These are phyloP conservation scores for Choristoneura rosaceana DNA, from an alignment of 2,888 invertebrate species.

Conservation along the genomic window DNA sequence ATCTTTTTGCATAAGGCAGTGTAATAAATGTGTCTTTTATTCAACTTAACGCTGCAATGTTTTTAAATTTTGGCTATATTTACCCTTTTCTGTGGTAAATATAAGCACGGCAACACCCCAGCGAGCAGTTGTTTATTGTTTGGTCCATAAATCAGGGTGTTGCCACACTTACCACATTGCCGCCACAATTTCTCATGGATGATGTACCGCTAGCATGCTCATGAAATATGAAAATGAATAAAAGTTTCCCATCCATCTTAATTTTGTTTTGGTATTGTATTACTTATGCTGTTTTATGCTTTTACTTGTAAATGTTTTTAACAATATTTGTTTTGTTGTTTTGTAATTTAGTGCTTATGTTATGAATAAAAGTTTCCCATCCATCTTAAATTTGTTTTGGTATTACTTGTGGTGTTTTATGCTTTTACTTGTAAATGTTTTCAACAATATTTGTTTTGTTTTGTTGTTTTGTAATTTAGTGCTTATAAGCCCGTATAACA, in stretches of 20 bases:
- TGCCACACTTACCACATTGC: conserved; percentile 16
- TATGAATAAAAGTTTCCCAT: not conserved
- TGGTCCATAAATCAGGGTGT: conserved; percentile 17
- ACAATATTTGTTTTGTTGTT: too few relatives aligned
- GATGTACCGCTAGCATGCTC: conserved; percentile 9
- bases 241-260: not conserved
- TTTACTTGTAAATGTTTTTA: too few relatives aligned
- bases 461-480: too few relatives aligned
- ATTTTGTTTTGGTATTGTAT: not conserved
- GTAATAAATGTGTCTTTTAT: too few relatives aligned
- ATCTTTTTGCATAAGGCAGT: too few relatives aligned
- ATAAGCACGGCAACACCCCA: conserved; percentile 12
- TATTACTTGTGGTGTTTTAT: too few relatives aligned
- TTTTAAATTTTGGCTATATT: not conserved
- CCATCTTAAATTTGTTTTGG: not conserved
- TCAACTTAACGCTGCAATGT: not conserved
- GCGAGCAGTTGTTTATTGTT: not conserved
- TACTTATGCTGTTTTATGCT: too few relatives aligned
- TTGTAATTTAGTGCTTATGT: too few relatives aligned
- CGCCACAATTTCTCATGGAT: conserved; percentile 14
- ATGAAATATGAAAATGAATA: not conserved
- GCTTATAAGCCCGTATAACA: too few relatives aligned
- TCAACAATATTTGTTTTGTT: too few relatives aligned
- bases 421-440: too few relatives aligned
- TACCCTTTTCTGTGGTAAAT: not conserved